A percentile compares a stretch with the other conserved stretches of the same genome.
Evolutionary conservation across 1,140 invertebrate species (phyloP).

Genomic region (Hermetia illucens): DNA sequence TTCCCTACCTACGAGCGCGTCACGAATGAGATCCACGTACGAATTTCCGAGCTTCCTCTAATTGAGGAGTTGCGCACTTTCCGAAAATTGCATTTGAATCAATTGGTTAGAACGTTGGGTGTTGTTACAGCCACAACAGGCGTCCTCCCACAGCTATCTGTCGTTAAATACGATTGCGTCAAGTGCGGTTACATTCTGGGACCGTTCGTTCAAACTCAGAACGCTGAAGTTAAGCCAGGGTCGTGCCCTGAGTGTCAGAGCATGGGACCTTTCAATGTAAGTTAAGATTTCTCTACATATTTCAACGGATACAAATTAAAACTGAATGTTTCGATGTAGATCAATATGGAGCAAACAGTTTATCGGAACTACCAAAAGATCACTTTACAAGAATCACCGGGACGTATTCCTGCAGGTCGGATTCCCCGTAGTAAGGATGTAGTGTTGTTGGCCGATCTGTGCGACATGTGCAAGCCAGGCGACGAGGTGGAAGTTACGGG

Average conservation of each 20-base stretch:
- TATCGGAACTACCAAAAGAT: constrained; percentile 99
- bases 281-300: constrained; percentile 10
- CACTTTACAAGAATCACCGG: constrained; percentile 93
- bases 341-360: constrained; percentile 91
- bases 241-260: constrained; percentile 98
- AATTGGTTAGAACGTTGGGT: constrained; percentile 81
- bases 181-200: constrained; percentile 92
- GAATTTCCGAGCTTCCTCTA: constrained; percentile 88
- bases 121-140: constrained; percentile 94
- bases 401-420: constrained; percentile 84
- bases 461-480: constrained; percentile 94
- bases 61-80: constrained; percentile 93
- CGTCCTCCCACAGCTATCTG: constrained; percentile 86
- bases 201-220: constrained; percentile 89
- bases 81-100: constrained; percentile 93
- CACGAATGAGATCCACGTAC: constrained; percentile 80
- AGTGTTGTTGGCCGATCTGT: constrained; percentile 87
- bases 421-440: constrained; percentile 97
- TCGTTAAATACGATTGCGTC: constrained; percentile 96
- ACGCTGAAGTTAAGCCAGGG: constrained; percentile 86
- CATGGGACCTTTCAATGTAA: constrained; percentile 85
- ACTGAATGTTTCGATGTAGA: constrained; percentile 31
- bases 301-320: constrained; percentile 7
- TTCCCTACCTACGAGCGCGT: constrained; percentile 95
- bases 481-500: constrained; percentile 94